These are phyloP conservation scores for Botia kubotai DNA, from an alignment of 2,797 vertebrate genomes.

Conservation along the genomic window DNA sequence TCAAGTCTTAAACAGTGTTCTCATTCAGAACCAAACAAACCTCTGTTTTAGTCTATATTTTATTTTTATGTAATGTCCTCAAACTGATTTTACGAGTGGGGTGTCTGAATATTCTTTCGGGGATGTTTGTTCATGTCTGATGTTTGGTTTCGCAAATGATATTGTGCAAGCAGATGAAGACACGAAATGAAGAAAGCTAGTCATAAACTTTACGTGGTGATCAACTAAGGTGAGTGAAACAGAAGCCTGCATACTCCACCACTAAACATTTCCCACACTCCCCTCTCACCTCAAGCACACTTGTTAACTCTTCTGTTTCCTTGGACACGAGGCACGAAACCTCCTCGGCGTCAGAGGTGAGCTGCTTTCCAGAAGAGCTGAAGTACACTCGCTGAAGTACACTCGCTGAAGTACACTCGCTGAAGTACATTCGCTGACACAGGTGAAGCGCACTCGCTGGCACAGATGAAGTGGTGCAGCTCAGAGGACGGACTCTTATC, in stretches of 20 bases:
- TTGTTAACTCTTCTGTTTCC: slow-evolving; percentile 8
- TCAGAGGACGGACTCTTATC: slow-evolving; percentile 32
- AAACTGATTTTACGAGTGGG: no score
- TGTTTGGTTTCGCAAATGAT: no score
- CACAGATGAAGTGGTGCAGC: background rate
- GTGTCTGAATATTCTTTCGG: no score
- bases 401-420: no score
- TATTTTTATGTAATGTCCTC: no score
- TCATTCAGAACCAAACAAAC: no score
- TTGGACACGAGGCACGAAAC: slow-evolving; percentile 15
- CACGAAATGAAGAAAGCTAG: background rate
- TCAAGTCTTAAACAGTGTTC: no score
- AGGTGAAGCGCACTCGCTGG: no score
- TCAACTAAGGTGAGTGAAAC: background rate
- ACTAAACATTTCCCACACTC: background rate
- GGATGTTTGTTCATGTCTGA: no score
- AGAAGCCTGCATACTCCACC: background rate
- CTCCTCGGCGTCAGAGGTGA: background rate
- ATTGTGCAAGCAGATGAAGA: no score
- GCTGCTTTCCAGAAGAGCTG: background rate
- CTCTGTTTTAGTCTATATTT: no score
- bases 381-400: background rate
- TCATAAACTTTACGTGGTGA: background rate
- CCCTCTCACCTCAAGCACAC: slow-evolving; percentile 21
- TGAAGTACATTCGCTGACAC: no score